Base-by-base conservation (phyloP, 2,888 invertebrate species). In the Hirudinaria manillensis region DNA sequence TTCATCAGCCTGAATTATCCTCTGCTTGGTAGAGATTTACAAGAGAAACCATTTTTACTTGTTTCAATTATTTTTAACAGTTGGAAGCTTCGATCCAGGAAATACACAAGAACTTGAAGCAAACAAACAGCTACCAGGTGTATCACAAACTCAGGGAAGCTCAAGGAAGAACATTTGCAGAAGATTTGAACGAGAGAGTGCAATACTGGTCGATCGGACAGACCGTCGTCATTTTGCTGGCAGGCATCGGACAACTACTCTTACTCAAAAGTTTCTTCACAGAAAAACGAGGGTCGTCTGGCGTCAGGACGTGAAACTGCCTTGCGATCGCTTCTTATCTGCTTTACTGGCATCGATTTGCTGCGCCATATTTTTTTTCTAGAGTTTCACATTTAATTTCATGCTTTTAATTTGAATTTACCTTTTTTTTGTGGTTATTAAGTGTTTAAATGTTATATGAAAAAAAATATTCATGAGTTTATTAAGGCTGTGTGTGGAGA, bases 61-160 rank as follows among this genome's bases (percentile, higher is more conserved):
- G 27, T n/a, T 21, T 66, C 16, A n/a, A n/a, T n/a, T 68, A 24
- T 34, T n/a, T 16, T 45, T 45, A 45, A 4, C 85, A 94, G 94
- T 90, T 98, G 91, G 97, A 98, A 87, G 89, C 93, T 6, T 92
- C 94, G 16, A 90, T 94, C 6, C 91, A 92, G 83, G 91, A 91
- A 84, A 91, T 96, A 79, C 96, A 97, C 85, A 92, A 93, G 84
- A 90, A 91, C 77, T 87, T 97, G 72, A 92, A 92, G 81, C 90
- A 89, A 79, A 92, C 97, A 75, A 88, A 94, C 78, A 98, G 99
- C 85, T 93, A 92, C 82, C 98, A 99, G 88, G 99, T 97, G 6
- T 97, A 98, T 87, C 96, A 98, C 87, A 89, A 96, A 77, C 87
- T 99, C 77, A 89, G 94, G 74, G 99, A 99, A 87, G 91, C 97